Percentiles rank a stretch among this genome's conserved stretches.
Conservation (phyloP, 2,113 vertebrate species). For the Ia io region DNA sequence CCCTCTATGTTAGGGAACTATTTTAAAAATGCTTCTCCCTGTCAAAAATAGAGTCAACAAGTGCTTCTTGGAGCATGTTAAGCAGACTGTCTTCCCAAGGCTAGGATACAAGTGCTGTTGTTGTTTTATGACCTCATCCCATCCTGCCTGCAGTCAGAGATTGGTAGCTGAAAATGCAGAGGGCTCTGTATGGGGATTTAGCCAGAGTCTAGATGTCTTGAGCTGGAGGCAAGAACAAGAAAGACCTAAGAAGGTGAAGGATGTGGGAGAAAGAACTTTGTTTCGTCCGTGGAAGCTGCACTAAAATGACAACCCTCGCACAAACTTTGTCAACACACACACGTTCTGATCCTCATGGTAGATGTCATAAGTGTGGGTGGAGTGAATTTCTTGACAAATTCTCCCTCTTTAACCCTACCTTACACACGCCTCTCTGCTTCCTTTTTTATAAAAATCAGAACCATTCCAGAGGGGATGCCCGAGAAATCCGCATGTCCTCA, state of each 20-base stretch:
- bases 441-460: neutral
- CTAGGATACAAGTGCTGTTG: neutral
- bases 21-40: neutral
- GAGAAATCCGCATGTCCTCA: neutral
- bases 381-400: neutral
- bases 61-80: constrained; percentile 16
- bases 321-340: rapidly evolving
- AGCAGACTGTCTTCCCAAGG: neutral
- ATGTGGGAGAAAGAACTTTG: neutral
- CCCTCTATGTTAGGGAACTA: constrained; percentile 15
- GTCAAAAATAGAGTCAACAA: constrained; percentile 35
- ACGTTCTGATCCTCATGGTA: neutral
- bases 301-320: neutral
- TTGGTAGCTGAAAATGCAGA: neutral
- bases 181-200: neutral
- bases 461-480: neutral
- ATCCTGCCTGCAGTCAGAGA: neutral
- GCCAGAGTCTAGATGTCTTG: neutral
- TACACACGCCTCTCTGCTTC: neutral
- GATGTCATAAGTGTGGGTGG: neutral
- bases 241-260: neutral
- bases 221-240: constrained; percentile 41
- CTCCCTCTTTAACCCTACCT: neutral
- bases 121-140: neutral
- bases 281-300: neutral